These are phyloP conservation scores for Dysdera silvatica DNA, from an alignment of 1,140 invertebrate genomes.

Conservation along the genomic window DNA sequence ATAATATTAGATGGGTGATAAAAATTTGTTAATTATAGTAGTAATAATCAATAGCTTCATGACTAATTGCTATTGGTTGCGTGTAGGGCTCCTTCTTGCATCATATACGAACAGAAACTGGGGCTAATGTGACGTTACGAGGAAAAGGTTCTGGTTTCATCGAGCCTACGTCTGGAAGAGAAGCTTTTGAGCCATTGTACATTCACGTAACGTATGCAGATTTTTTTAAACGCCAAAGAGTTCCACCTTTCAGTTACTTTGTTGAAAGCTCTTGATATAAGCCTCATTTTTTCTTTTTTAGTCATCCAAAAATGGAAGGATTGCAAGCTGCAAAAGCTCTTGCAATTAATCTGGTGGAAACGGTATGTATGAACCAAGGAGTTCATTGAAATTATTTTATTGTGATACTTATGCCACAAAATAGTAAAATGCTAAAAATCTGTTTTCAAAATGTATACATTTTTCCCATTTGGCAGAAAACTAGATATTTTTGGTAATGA, in stretches of 20 bases:
- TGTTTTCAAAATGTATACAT: neutral
- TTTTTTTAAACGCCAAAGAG: neutral
- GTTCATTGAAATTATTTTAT: too few relatives aligned
- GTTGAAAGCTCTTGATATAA: neutral
- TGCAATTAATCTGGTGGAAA: conserved; percentile 68
- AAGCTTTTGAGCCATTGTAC: conserved; percentile 70
- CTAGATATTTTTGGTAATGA: too few relatives aligned
- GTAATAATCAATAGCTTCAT: neutral
- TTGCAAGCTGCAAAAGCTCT: conserved; percentile 63
- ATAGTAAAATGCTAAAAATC: neutral
- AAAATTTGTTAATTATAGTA: neutral
- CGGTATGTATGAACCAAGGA: too few relatives aligned
- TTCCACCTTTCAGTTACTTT: conserved; percentile 14
- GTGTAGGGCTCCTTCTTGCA: conserved; percentile 60
- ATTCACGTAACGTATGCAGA: conserved; percentile 59
- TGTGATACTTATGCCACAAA: neutral
- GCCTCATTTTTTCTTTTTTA: conserved; percentile 39
- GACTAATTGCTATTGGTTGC: neutral
- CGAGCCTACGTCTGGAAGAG: conserved; percentile 53
- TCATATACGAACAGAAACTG: conserved; percentile 67
- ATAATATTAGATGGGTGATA: neutral
- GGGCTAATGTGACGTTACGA: conserved; percentile 61
- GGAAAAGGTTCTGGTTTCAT: conserved; percentile 59
- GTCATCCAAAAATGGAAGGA: conserved; percentile 59
- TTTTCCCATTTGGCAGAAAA: neutral